Conservation (phyloP, 1,140 invertebrate genomes). For the Gryllus bimaculatus region DNA sequence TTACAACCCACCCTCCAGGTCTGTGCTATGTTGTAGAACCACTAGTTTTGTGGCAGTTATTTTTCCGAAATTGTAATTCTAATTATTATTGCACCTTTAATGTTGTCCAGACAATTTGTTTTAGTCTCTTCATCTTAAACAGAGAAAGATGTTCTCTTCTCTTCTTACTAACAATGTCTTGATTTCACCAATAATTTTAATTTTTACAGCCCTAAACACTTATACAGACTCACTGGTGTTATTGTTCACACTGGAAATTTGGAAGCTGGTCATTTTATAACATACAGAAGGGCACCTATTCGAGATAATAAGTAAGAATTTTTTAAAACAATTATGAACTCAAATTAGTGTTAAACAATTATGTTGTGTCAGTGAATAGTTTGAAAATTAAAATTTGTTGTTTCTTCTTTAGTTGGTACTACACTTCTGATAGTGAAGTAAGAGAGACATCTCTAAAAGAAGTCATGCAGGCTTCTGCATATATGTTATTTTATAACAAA, state of each 20-base stretch:
- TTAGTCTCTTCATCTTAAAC: too few relatives aligned
- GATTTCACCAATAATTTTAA: neutral
- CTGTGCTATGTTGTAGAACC: too few relatives aligned
- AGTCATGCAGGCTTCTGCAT: slow-evolving; percentile 17
- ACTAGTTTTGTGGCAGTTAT: too few relatives aligned
- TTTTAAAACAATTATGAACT: neutral
- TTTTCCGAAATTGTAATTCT: too few relatives aligned
- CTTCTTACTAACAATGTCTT: too few relatives aligned
- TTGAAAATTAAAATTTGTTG: neutral
- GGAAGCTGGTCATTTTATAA: slow-evolving; percentile 84
- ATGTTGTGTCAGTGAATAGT: neutral
- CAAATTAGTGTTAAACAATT: neutral
- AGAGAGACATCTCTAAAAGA: slow-evolving; percentile 7
- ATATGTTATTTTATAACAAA: slow-evolving; percentile 18
- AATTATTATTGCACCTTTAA: too few relatives aligned
- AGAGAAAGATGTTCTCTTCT: too few relatives aligned
- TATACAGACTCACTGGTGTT: slow-evolving; percentile 69
- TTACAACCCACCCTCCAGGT: too few relatives aligned
- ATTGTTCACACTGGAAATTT: slow-evolving; percentile 83
- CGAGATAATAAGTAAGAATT: slow-evolving; percentile 3
- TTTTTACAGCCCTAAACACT: slow-evolving; percentile 17
- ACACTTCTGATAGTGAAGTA: slow-evolving; percentile 16
- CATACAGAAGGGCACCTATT: slow-evolving; percentile 50
- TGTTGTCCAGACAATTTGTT: too few relatives aligned
- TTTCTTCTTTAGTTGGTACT: slow-evolving; percentile 15